Conservation (phyloP, 2,113 vertebrate species). For the Psilopogon haemacephalus region DNA sequence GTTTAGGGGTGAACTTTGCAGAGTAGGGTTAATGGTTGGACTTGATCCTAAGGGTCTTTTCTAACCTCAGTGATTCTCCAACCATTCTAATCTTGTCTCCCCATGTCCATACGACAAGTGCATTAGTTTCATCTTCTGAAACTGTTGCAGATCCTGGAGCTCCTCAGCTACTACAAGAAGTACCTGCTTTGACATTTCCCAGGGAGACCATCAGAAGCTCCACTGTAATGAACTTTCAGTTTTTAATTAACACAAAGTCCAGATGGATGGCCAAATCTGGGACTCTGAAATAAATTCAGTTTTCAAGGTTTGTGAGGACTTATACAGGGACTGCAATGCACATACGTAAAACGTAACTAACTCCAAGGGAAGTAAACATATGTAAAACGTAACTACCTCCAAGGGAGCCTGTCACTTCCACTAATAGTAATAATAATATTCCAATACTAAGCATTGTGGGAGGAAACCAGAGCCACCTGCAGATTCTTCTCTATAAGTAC, state of each 20-base stretch:
- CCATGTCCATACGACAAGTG: neutral
- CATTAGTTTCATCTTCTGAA: neutral
- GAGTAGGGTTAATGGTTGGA: too few relatives aligned
- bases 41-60: too few relatives aligned
- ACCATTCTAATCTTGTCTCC: neutral
- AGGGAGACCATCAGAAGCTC: neutral
- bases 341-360: neutral
- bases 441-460: neutral
- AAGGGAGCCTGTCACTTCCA: neutral
- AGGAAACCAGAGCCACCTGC: conserved; percentile 6
- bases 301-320: neutral
- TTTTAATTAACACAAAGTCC: neutral
- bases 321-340: neutral
- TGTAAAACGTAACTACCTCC: neutral
- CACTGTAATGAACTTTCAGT: neutral
- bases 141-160: neutral
- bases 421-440: too few relatives aligned
- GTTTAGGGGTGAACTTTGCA: too few relatives aligned
- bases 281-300: neutral
- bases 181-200: neutral
- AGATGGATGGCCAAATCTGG: neutral
- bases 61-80: neutral
- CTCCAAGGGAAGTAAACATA: neutral
- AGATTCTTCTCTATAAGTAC: neutral
- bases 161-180: neutral